Base-by-base conservation (phyloP, 1,140 invertebrate species). In the Agrypnia vestita region DNA sequence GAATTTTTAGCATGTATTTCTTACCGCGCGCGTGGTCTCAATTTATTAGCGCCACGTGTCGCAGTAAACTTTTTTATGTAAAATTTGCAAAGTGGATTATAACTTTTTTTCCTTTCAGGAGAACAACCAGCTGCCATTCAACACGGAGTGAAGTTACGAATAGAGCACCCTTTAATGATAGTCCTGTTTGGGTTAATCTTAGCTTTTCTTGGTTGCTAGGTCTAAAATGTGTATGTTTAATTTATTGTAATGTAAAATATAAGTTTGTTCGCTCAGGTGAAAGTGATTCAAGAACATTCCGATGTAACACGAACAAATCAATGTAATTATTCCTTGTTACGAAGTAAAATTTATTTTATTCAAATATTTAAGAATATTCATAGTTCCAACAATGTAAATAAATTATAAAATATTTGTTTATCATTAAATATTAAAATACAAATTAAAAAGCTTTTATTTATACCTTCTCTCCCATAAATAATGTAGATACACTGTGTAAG, bases 91-190 rank as follows among this genome's bases (percentile, higher is more conserved):
- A 35, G 25, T 35, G 25, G 6, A 3, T 35, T 35, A 3, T 35
- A 35, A 35, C 25, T 51, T 75, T 25, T 35, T 61, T 67, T 59
- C 76, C 12, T 83, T 86, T 82, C 84, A 88, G 87, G 87, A 81
- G 87, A 88, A 83, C 88, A 88, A 76, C 88, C 87, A 8, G 87
- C 87, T 12, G 84, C 84, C 17, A 84, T 84, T 13, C 84, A 84
- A 44, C 71, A 62, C 25, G 82, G 82, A 4, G 64, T 76, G 13
- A 61, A 61, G 25, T 19, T 83, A 46, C 21, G 56, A 9, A 78
- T 74, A 51, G 46, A 74, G 25, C 55, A 76, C 51, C 79, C 82
- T 10, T 3, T 81, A 10, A 78, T 78, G 55, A 21, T 81, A 43
- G 19, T 83, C 35, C 13, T 81, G 25, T 71, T 83, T 21, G 80